Evolutionary conservation across 2,797 vertebrate genomes (phyloP).

Genomic region (Erpetoichthys calabaricus): DNA sequence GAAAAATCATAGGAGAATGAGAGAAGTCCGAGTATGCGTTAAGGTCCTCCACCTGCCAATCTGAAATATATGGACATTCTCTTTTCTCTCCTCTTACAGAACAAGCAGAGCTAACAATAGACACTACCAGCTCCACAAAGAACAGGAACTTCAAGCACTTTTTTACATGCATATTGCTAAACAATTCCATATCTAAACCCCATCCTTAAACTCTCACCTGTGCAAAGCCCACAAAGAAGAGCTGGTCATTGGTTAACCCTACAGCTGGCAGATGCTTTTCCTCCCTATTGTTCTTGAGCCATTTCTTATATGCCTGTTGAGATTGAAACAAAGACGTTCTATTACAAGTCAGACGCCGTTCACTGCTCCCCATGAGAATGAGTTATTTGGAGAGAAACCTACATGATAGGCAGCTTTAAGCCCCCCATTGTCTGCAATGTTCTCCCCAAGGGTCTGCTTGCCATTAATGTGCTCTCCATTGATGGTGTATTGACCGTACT

Average conservation of each 20-base stretch:
- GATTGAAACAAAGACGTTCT: not conserved
- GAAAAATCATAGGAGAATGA: constrained; percentile 13
- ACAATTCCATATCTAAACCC: too few relatives aligned
- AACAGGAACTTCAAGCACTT: too few relatives aligned
- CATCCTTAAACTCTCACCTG: constrained; percentile 51
- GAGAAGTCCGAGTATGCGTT: not conserved
- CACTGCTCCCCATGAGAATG: not conserved
- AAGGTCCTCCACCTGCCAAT: not conserved
- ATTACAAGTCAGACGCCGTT: not conserved
- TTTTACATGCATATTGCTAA: too few relatives aligned
- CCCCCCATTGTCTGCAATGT: constrained; percentile 90
- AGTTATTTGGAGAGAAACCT: constrained; percentile 24
- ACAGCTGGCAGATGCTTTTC: constrained; percentile 79
- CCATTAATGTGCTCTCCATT: constrained; percentile 83
- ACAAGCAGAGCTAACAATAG: not conserved
- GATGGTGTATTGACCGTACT: constrained; percentile 71
- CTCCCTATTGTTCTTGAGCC: constrained; percentile 68
- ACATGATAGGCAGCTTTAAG: constrained; percentile 90
- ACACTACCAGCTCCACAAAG: not conserved
- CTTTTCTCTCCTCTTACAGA: rapidly evolving
- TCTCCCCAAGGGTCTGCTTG: constrained; percentile 86
- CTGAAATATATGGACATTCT: not conserved
- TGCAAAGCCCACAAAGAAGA: constrained; percentile 93
- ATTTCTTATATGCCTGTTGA: constrained; percentile 72
- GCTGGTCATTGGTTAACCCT: constrained; percentile 83